Conservation (phyloP, 2,888 invertebrate species). For the Nephrotoma flavescens region DNA sequence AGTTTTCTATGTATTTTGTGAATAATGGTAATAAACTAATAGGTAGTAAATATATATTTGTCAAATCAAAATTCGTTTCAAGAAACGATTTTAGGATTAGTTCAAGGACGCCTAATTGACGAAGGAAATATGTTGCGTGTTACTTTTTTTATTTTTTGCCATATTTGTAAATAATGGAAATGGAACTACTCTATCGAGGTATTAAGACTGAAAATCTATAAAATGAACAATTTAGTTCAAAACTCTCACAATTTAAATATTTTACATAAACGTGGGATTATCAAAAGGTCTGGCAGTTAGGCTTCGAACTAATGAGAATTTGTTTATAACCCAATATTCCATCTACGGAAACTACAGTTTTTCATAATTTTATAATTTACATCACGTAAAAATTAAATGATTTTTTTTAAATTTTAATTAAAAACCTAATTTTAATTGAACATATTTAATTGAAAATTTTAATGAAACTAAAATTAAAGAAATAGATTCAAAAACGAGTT, state of each 20-base stretch:
- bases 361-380: neutral
- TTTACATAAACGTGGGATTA: too few species aligned
- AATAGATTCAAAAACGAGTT: neutral
- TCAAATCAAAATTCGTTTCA: neutral
- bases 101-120: neutral
- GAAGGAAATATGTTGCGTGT: neutral
- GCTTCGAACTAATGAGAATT: too few species aligned
- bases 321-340: too few species aligned
- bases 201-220: too few species aligned
- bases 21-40: neutral
- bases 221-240: too few species aligned
- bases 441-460: neutral
- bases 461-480: neutral
- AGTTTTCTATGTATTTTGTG: neutral
- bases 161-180: too few species aligned
- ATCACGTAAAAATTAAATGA: neutral
- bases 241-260: too few species aligned
- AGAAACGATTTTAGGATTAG: neutral
- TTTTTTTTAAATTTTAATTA: neutral
- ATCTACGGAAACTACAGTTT: too few species aligned
- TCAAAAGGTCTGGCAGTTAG: too few species aligned
- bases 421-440: neutral
- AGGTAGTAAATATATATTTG: neutral
- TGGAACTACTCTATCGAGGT: too few species aligned
- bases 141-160: too few species aligned